Base-by-base conservation (phyloP, 1,140 invertebrate species). In the Lepidostoma basale region DNA sequence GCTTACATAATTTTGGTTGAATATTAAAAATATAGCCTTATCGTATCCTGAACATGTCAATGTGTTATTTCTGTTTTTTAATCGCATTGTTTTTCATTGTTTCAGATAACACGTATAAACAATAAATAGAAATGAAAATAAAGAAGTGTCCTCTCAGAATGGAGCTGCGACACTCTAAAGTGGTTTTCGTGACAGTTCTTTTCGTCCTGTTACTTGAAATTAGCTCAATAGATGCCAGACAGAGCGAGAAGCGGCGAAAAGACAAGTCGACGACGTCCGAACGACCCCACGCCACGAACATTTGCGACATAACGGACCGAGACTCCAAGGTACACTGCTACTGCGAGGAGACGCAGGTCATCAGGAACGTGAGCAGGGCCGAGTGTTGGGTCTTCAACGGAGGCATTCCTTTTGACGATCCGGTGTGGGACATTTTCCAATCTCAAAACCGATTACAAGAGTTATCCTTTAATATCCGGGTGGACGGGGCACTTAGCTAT, bases 361-460 rank as follows among this genome's bases (percentile, higher is more conserved):
- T 79, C 64, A 82, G 81, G 72, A 78, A 81, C 75, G 79, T 78
- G 33, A 73, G 77, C 12, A 81, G 79, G 74, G 82, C 81, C 67
- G 85, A 84, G 77, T 91, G 87, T 73, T 84, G 87, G 82, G 83
- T 92, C 1, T 89, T 92, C 78, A 87, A 86, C 49, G 83, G 85
- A 63, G 85, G 85, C 3, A 82, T 90, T 70, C 81, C 85, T 8
- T 83, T 79, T 62, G 84, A 87, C 56, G 87, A 90, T 74, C 82
- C 85, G 1, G 81, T 89, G 28, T 93, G 91, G 91, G 79, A 80
- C n/a, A 84, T 87, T 65, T 92, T 93, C 77, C 82, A 81, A 39
- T 88, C 88, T 2, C 90, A 92, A 76, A 85, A 84, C 20, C 84
- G 87, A 36, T 77, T 92, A 60, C 82, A 86, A 72, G 87, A 87